Base-by-base conservation (phyloP, 2,797 vertebrate species). In the Agapornis canus region DNA sequence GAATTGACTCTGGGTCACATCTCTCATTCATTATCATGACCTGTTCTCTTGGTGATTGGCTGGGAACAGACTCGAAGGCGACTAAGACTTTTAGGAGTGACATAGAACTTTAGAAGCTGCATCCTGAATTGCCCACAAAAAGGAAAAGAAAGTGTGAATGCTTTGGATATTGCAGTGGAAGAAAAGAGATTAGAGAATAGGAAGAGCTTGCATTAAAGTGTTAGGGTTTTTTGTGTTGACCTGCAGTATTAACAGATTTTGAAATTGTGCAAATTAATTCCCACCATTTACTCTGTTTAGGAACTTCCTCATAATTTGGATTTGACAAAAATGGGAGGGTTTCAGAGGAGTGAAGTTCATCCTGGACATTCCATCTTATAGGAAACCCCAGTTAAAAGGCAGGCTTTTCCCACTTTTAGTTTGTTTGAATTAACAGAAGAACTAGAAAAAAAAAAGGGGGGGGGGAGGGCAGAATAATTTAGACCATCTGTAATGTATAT, bases 21-120 rank as follows among this genome's bases (percentile, higher is more conserved):
- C 89, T 96, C 91, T 95, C 92, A 97, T 96, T 96, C 93, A 93
- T 89, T 89, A 78, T 61, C 84, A 82, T 95, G 96, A 97, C 95
- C 96, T 92, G 35, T 94, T 93, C 72, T 94, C 91, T 88, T 91
- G 89, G 51, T 91, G 87, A 92, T 95, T 94, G 91, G 93, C 89
- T 95, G 86, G 89, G 94, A 96, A 76, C 94, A 96, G 95, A 96
- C 94, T 94, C 0, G 0, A 93, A 95, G 95, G 89, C 91, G 76
- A 93, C 95, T 94, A 78, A 91, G 72, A 89, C 61, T 92, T 85
- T 76, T 69, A 81, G 76, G 54, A 88, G 42, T 83, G 82, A 91
- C 76, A 75, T 1, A 78, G 61, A 92, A 90, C 76, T 96, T 92
- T 76, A 89, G 70, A 85, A 94, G 60, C 86, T 89, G 80, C 82